phyloP scores from a whole-genome alignment of 2,888 invertebrate species.

The Acleris holmiana region DNA sequence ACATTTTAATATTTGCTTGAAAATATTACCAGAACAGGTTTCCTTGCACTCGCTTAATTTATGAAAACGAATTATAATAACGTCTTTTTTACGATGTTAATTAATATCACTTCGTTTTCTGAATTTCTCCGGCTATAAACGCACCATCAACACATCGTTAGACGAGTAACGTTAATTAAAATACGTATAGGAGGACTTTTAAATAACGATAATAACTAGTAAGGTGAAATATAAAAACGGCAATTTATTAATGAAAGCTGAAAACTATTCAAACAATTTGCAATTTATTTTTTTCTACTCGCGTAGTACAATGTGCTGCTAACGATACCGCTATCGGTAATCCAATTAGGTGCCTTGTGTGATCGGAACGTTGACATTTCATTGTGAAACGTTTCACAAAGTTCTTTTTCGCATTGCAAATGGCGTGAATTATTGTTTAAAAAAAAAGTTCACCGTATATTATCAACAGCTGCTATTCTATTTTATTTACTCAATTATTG shows the following conservation, averaged over 20 bases:
- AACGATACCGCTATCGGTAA: too few species aligned
- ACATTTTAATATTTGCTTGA: not conserved
- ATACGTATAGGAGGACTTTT: not conserved
- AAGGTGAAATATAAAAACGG: conserved; percentile 1
- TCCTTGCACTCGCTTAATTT: conserved; percentile 17
- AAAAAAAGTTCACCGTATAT: too few species aligned
- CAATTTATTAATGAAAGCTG: conserved; percentile 23
- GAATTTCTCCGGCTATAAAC: conserved; percentile 25
- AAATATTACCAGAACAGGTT: conserved; percentile 12
- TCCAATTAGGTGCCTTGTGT: not conserved
- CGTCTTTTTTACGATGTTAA: conserved; percentile 26
- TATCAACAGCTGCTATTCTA: too few species aligned
- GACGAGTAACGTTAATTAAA: conserved; percentile 6
- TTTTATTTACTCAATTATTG: too few species aligned
- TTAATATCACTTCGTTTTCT: conserved; percentile 18
- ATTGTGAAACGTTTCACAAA: too few species aligned
- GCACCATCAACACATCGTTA: conserved; percentile 30
- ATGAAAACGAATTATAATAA: conserved; percentile 7
- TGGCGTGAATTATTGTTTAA: too few species aligned
- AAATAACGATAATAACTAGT: conserved; percentile 10
- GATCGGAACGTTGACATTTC: too few species aligned
- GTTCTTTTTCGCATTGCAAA: too few species aligned
- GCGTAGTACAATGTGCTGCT: too few species aligned
- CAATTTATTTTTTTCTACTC: too few species aligned
- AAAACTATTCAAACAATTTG: not conserved